These are phyloP conservation scores for Mimumesa dahlbomi DNA, from an alignment of 2,888 invertebrate species.

Conservation along the genomic window DNA sequence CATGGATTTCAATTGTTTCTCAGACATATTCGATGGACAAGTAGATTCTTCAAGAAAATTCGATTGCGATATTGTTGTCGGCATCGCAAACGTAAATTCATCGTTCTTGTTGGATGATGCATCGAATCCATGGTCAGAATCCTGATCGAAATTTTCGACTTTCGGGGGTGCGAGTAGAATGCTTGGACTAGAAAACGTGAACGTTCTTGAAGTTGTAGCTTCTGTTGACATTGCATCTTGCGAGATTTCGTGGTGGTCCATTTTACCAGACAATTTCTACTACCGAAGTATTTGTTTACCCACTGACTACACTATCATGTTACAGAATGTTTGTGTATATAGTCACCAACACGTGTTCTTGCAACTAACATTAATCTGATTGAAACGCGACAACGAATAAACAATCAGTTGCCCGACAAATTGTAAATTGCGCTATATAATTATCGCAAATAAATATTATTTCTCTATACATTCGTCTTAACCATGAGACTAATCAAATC, in stretches of 20 bases:
- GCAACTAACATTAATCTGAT: too few relatives aligned
- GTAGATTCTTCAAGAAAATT: neutral
- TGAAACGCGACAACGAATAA: too few relatives aligned
- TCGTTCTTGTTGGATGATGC: constrained; percentile 1
- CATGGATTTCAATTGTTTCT: constrained; percentile 58
- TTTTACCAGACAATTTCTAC: too few relatives aligned
- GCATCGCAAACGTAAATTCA: constrained; percentile 65
- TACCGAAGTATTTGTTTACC: too few relatives aligned
- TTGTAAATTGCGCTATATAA: too few relatives aligned
- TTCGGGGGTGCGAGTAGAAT: constrained; percentile 54
- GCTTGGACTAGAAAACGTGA: constrained; percentile 66
- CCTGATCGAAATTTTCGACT: constrained; percentile 30
- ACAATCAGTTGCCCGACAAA: too few relatives aligned
- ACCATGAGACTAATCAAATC: neutral
- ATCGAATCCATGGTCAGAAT: constrained; percentile 49
- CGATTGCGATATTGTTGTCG: constrained; percentile 36
- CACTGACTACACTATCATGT: too few relatives aligned
- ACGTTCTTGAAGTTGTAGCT: constrained; percentile 31
- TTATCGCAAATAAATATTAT: neutral
- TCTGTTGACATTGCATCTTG: constrained; percentile 6
- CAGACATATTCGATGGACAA: neutral
- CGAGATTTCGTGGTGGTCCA: constrained; percentile 15
- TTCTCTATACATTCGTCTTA: neutral
- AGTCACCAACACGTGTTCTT: too few relatives aligned
- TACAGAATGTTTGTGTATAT: too few relatives aligned